Base-by-base conservation (phyloP, 2,888 invertebrate genomes). In the Sesia apiformis region DNA sequence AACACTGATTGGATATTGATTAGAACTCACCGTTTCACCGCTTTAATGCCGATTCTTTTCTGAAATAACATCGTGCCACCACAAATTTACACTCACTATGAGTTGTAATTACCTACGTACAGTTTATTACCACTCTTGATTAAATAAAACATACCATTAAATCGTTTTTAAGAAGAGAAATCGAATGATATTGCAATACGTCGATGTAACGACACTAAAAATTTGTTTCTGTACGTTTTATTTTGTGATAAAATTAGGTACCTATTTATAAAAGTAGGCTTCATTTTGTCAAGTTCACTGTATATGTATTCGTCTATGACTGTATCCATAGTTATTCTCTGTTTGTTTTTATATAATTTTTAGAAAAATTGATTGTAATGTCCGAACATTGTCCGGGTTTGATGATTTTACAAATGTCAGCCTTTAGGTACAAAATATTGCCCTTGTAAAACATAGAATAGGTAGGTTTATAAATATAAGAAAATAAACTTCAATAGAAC, bases 1-100 rank as follows among this genome's bases (percentile, higher is more conserved):
- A 58, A 65, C 76, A 67, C 74, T 87, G 89, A 89, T 89, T 88
- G 88, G 84, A 85, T 81, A 85, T 88, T 88, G 88, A 89, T 88
- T 89, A 88, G 84, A 87, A 79, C 67, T 75, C 74, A 70, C 72
- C 72, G 78, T 84, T 84, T 78, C 81, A 76, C 76, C 68, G 67
- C 74, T 82, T 79, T 76, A 82, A 81, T 76, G 75, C 73, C 76
- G 73, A 78, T 83, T 81, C 76, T 83, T 83, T 81, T 78, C 74
- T 76, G 73, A 79, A 78, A 80, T 80, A 81, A 84, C 86, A 86
- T 79, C 73, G 74, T 73, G 66, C 76, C 66, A 78, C 76, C 70
- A 75, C 81, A 82, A 76, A 86, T 86, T 86, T 87, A 87, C 86
- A 87, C 87, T 86, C 78, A 81, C 81, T 84, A 80, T 74, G 63